phyloP scores from a whole-genome alignment of 2,888 invertebrate genomes.

The Cerastoderma edule region DNA sequence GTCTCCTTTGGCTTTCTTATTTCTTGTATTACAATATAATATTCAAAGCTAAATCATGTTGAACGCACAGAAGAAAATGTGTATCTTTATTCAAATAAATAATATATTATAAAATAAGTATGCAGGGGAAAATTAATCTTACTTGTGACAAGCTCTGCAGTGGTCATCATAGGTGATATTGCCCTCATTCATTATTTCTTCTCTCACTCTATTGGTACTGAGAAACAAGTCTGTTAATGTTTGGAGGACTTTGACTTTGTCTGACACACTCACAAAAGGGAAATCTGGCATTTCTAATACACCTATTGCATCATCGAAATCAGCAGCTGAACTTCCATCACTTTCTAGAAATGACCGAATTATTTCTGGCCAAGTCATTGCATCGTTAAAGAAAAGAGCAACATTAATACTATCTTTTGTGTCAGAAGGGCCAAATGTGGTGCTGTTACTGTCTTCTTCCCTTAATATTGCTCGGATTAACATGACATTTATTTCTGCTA shows the following conservation, averaged over 20 bases:
- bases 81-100: neutral
- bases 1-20: no score
- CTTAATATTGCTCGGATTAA: constrained; percentile 90
- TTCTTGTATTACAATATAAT: no score
- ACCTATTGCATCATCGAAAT: constrained; percentile 77
- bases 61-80: no score
- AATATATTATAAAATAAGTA: neutral
- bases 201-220: constrained; percentile 95
- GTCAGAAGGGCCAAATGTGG: constrained; percentile 96
- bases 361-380: constrained; percentile 98
- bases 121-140: constrained; percentile 49
- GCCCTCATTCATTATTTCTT: constrained; percentile 97
- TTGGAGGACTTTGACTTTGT: constrained; percentile 86
- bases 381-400: constrained; percentile 95
- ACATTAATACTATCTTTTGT: constrained; percentile 99
- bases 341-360: constrained; percentile 95
- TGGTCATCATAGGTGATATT: constrained; percentile 84
- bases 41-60: no score
- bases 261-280: constrained; percentile 79
- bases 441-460: constrained; percentile 86
- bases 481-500: constrained; percentile 97
- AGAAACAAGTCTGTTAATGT: constrained; percentile 97
- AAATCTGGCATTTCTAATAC: constrained; percentile 78
- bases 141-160: constrained; percentile 83
- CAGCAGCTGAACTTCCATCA: constrained; percentile 89